These are phyloP conservation scores for Stenodera caucasica DNA, from an alignment of 2,888 invertebrate species.

Conservation along the genomic window DNA sequence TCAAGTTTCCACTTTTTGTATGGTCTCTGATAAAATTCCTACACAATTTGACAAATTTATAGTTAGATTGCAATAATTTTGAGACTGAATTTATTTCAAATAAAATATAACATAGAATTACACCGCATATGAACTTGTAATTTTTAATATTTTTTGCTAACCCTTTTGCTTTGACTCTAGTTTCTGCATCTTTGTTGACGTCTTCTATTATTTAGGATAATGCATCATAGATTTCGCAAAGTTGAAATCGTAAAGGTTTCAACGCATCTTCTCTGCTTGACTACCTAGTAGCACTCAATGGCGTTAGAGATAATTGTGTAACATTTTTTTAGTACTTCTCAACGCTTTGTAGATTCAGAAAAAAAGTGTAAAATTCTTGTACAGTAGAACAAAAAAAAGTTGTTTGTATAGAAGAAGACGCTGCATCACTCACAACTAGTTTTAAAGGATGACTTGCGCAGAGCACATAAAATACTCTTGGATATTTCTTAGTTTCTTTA, in stretches of 20 bases:
- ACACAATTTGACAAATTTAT: conserved; percentile 29
- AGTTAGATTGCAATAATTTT: conserved; percentile 29
- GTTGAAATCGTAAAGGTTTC: conserved; percentile 22
- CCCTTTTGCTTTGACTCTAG: conserved; percentile 26
- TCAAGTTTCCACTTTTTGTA: conserved; percentile 27
- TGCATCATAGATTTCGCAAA: conserved; percentile 25
- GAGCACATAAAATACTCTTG: conserved; percentile 26
- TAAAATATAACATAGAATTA: conserved; percentile 24
- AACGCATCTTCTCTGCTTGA: conserved; percentile 16
- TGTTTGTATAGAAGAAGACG: conserved; percentile 24
- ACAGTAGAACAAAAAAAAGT: conserved; percentile 17
- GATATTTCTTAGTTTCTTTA: background rate
- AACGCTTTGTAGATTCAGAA: conserved; percentile 27
- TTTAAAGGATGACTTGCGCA: conserved; percentile 39
- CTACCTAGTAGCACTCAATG: conserved; percentile 3
- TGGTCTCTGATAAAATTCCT: conserved; percentile 17
- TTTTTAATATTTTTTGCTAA: conserved; percentile 28
- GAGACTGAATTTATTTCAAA: conserved; percentile 30
- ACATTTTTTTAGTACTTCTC: conserved; percentile 25
- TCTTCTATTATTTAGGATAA: too few species aligned
- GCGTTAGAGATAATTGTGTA: conserved; percentile 22
- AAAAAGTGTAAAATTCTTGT: conserved; percentile 25
- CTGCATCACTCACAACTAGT: conserved; percentile 38
- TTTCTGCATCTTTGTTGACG: conserved; percentile 23
- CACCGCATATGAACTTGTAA: conserved; percentile 25